These are phyloP conservation scores for Heteromormyrus szaboi DNA, from an alignment of 2,797 vertebrate genomes.

Conservation along the genomic window DNA sequence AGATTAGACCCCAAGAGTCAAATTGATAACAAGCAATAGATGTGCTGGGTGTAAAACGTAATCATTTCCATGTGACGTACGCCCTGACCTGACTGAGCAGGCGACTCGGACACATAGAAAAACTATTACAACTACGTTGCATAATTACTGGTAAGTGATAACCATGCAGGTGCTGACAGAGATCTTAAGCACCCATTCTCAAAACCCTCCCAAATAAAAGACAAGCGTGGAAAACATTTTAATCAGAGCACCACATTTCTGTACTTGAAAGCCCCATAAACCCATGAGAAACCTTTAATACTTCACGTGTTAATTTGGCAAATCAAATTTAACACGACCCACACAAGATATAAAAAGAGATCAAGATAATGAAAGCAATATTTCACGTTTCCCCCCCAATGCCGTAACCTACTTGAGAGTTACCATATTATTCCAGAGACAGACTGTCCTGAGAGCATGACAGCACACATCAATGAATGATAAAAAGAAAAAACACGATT, in stretches of 20 bases:
- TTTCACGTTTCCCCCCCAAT: background rate
- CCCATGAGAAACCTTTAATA: background rate
- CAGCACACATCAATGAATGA: background rate
- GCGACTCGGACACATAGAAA: background rate
- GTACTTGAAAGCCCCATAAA: background rate
- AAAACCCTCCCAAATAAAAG: background rate
- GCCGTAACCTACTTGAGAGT: background rate
- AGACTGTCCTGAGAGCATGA: background rate
- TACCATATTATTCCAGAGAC: background rate
- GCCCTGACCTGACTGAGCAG: background rate
- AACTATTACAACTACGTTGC: background rate
- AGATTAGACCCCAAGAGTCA: background rate
- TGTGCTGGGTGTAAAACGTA: background rate
- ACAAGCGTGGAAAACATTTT: background rate
- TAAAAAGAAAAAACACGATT: background rate
- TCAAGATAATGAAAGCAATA: background rate
- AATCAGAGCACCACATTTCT: background rate
- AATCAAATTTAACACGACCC: constrained; percentile 1
- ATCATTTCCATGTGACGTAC: background rate
- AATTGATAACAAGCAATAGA: background rate
- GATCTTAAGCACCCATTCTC: background rate
- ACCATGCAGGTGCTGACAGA: background rate
- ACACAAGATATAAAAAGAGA: background rate
- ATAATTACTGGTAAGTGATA: background rate
- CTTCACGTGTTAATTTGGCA: background rate